These are phyloP conservation scores for Ceratotherium simum DNA, from an alignment of 2,113 vertebrate species.

Conservation along the genomic window DNA sequence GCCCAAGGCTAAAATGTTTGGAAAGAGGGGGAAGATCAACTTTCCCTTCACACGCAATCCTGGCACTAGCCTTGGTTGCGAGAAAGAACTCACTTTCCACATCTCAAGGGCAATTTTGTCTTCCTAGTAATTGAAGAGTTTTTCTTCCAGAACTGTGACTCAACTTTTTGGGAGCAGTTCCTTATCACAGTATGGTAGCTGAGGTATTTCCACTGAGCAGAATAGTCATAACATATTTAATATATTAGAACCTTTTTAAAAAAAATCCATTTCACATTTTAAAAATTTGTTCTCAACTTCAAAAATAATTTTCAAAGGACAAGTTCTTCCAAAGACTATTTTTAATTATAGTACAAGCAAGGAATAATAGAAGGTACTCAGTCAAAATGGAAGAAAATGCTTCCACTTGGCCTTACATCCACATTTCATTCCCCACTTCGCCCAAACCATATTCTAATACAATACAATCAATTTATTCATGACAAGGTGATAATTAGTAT, in stretches of 20 bases:
- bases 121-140: background rate
- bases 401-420: background rate
- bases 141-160: conserved; percentile 39
- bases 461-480: conserved; percentile 42
- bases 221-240: conserved; percentile 16
- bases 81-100: background rate
- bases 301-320: conserved; percentile 66
- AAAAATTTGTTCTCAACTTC: conserved; percentile 51
- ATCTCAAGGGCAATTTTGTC: background rate
- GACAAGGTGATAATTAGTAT: conserved; percentile 66
- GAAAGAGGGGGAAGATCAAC: background rate
- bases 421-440: conserved; percentile 57
- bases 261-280: conserved; percentile 44
- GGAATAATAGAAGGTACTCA: conserved; percentile 52
- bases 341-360: conserved; percentile 75
- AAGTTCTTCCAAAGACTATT: conserved; percentile 42
- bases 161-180: background rate
- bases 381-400: conserved; percentile 59
- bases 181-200: background rate
- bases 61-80: background rate
- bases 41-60: background rate
- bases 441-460: conserved; percentile 29
- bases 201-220: background rate
- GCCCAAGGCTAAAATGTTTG: background rate
- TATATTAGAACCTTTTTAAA: background rate